These are phyloP conservation scores for Agelas oroides DNA, from an alignment of 37 sponge, comb jelly and placozoan genomes.

Conservation along the genomic window DNA sequence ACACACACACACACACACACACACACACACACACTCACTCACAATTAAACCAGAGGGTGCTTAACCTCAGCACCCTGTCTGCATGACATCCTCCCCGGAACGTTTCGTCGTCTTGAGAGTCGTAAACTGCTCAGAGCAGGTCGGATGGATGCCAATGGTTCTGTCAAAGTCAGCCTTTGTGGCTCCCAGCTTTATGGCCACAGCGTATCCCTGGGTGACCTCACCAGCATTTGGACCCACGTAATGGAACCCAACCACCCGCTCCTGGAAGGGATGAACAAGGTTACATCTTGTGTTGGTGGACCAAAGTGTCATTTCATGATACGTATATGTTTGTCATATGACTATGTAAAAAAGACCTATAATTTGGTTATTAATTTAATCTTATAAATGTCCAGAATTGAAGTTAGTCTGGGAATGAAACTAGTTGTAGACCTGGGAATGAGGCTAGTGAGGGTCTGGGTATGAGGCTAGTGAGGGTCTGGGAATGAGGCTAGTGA, in stretches of 20 bases:
- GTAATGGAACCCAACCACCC: slow-evolving; percentile 92
- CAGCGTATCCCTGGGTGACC: slow-evolving; percentile 95
- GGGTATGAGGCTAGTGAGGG: too few relatives aligned
- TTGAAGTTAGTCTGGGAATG: too few relatives aligned
- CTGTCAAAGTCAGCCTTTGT: slow-evolving; percentile 96
- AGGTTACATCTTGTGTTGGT: background rate
- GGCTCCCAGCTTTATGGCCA: slow-evolving; percentile 89
- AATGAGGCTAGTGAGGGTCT: too few relatives aligned
- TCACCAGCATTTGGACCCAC: slow-evolving; percentile 97
- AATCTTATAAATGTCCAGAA: background rate
- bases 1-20: too few relatives aligned
- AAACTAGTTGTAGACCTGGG: too few relatives aligned
- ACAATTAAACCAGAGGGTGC: slow-evolving; percentile 63
- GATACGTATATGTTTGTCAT: background rate
- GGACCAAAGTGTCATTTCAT: background rate
- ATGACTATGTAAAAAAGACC: too few relatives aligned
- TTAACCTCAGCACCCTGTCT: slow-evolving; percentile 97
- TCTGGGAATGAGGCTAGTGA: too few relatives aligned
- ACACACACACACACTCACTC: too few relatives aligned
- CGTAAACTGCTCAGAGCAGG: slow-evolving; percentile 93
- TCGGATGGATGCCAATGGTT: slow-evolving; percentile 97
- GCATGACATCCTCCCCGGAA: slow-evolving; percentile 76
- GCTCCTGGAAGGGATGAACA: slow-evolving; percentile 69
- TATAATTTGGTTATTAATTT: background rate
- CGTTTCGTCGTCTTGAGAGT: slow-evolving; percentile 83